These are phyloP conservation scores for Chironomus striatipennis DNA, from an alignment of 1,140 invertebrate genomes.

Conservation along the genomic window DNA sequence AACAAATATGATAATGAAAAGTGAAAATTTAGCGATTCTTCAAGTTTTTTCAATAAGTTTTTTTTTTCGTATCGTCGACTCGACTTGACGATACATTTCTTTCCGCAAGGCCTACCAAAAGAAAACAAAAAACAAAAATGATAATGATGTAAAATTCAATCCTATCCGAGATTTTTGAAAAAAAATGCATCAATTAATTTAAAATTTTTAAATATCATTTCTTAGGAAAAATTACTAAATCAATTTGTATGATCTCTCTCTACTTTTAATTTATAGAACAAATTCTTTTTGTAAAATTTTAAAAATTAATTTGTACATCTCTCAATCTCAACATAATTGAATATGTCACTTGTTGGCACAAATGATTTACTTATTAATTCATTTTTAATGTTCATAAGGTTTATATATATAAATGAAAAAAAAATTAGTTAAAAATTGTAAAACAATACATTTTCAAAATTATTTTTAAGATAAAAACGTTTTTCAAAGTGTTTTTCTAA, in stretches of 20 bases:
- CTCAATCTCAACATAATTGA: neutral
- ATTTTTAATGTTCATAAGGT: neutral
- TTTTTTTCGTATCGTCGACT: neutral
- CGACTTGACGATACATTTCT: conserved; percentile 3
- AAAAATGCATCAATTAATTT: neutral
- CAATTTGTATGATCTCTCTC: too few relatives aligned
- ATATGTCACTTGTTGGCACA: conserved; percentile 5
- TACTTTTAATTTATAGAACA: too few relatives aligned
- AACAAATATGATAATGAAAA: neutral
- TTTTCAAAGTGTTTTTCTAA: too few relatives aligned
- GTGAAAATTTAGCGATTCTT: neutral
- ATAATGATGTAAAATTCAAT: conserved; percentile 2
- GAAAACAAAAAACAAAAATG: neutral
- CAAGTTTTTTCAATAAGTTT: neutral
- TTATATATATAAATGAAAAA: neutral
- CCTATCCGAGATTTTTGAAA: neutral
- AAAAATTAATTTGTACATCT: too few relatives aligned
- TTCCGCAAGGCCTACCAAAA: neutral
- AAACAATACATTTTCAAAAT: conserved; percentile 14
- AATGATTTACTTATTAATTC: neutral
- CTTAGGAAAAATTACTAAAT: too few relatives aligned
- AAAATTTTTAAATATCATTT: neutral
- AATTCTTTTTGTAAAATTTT: too few relatives aligned
- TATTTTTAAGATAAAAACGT: conserved; percentile 4
- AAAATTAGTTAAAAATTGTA: neutral